phyloP scores from a whole-genome alignment of 2,888 invertebrate species.

The Eupithecia abbreviata region DNA sequence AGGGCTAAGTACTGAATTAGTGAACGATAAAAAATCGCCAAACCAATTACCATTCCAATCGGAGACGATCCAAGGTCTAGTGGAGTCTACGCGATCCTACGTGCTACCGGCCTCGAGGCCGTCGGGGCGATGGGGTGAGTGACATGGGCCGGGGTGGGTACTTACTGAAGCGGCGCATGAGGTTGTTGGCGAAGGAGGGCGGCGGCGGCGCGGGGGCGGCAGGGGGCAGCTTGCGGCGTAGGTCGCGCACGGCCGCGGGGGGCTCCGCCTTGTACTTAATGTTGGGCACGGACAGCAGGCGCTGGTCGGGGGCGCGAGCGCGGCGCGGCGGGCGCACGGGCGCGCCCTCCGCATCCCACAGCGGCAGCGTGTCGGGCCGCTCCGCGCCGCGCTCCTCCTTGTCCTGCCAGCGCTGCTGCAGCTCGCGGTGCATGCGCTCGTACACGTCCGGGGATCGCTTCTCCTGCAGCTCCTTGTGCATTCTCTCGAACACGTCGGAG shows the following conservation, averaged over 20 bases:
- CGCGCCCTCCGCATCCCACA: conserved; percentile 67
- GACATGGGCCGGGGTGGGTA: conserved; percentile 67
- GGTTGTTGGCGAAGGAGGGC: conserved; percentile 87
- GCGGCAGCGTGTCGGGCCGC: conserved; percentile 87
- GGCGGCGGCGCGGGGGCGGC: conserved; percentile 58
- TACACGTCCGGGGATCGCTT: conserved; percentile 65
- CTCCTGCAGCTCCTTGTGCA: conserved; percentile 73
- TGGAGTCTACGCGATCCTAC: conserved; percentile 60
- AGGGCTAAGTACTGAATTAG: conserved; percentile 62
- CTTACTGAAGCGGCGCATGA: conserved; percentile 95
- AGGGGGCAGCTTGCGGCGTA: conserved; percentile 80
- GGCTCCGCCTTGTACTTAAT: conserved; percentile 79
- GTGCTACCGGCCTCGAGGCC: conserved; percentile 59
- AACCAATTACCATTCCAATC: conserved; percentile 76
- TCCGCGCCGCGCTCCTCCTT: conserved; percentile 61
- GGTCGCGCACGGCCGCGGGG: conserved; percentile 69
- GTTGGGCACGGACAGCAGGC: conserved; percentile 91
- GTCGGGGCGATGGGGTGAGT: conserved; percentile 52
- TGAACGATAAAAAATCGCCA: conserved; percentile 68
- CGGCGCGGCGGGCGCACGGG: conserved; percentile 76
- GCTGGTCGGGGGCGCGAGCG: conserved; percentile 74
- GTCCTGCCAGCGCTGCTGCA: conserved; percentile 74
- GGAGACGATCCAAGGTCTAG: conserved; percentile 67
- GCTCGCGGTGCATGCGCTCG: conserved; percentile 75
- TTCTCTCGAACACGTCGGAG: conserved; percentile 72